Conservation (phyloP, 2,797 vertebrate species). For the Taenioides sp. region DNA sequence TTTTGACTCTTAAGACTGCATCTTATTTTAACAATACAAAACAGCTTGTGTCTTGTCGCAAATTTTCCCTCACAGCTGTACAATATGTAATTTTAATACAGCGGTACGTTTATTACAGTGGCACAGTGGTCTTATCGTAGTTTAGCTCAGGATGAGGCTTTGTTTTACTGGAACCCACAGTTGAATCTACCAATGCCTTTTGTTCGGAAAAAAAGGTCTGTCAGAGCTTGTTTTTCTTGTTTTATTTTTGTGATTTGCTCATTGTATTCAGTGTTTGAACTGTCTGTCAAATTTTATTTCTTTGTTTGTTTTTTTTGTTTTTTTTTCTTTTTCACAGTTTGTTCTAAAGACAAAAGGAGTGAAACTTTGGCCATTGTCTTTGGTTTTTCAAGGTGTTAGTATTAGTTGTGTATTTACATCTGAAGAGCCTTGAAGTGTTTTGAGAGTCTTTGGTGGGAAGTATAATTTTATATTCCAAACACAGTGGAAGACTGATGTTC, state of each 20-base stretch:
- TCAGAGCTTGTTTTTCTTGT: slow-evolving; percentile 10
- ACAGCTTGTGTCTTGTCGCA: not conserved
- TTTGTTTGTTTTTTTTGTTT: slow-evolving; percentile 12
- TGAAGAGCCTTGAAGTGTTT: slow-evolving; percentile 9
- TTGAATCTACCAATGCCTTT: slow-evolving; percentile 18
- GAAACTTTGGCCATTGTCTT: slow-evolving; percentile 47
- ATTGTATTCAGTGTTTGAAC: slow-evolving; percentile 28
- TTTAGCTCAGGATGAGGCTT: slow-evolving; percentile 40
- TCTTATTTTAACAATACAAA: slow-evolving; percentile 4
- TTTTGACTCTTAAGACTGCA: slow-evolving; percentile 3
- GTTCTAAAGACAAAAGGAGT: slow-evolving; percentile 34
- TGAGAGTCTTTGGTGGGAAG: not conserved
- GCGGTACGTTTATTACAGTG: slow-evolving; percentile 31
- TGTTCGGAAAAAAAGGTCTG: slow-evolving; percentile 28
- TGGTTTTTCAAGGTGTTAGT: slow-evolving; percentile 25
- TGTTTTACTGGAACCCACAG: slow-evolving; percentile 40
- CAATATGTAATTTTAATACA: slow-evolving; percentile 28
- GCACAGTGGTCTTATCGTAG: slow-evolving; percentile 6
- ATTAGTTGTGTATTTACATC: slow-evolving; percentile 17
- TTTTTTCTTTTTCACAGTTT: slow-evolving; percentile 29
- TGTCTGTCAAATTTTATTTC: slow-evolving; percentile 23
- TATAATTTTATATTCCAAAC: not conserved
- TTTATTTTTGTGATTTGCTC: slow-evolving; percentile 16
- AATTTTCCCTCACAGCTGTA: slow-evolving; percentile 17
- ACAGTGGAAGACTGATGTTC: not conserved